These are phyloP conservation scores for Gobio occitaniae DNA, from an alignment of 2,797 vertebrate genomes.

Conservation along the genomic window DNA sequence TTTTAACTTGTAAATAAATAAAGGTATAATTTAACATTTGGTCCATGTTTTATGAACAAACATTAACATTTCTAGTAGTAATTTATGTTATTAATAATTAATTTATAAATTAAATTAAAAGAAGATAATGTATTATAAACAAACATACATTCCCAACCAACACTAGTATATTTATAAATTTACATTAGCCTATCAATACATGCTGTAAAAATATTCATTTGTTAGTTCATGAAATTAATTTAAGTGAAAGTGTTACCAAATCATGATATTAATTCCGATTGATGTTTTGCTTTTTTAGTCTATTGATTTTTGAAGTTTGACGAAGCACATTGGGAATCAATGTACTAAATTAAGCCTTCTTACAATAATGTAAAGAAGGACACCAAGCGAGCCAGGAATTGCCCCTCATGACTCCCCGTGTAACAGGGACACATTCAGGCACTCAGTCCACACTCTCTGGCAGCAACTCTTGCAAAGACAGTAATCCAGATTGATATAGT, in stretches of 20 bases:
- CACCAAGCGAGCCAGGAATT: background rate
- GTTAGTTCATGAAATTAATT: background rate
- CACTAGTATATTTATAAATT: background rate
- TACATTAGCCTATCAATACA: background rate
- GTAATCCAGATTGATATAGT: conserved; percentile 43
- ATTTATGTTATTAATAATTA: background rate
- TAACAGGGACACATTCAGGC: conserved; percentile 29
- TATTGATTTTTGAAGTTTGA: background rate
- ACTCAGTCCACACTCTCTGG: conserved; percentile 21
- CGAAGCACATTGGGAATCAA: background rate
- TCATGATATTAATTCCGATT: background rate
- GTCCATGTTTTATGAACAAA: background rate
- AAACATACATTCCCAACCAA: background rate
- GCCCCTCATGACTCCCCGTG: background rate
- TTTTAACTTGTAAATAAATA: background rate
- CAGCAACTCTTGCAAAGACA: conserved; percentile 20
- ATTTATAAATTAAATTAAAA: background rate
- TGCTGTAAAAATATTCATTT: background rate
- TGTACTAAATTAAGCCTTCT: background rate
- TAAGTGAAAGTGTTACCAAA: background rate
- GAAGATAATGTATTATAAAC: background rate
- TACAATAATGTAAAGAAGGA: background rate
- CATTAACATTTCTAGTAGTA: background rate
- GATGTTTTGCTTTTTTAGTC: background rate
- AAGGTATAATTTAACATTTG: background rate